These are phyloP conservation scores for Heteronetta atricapilla DNA, from an alignment of 2,113 vertebrate genomes.

Conservation along the genomic window DNA sequence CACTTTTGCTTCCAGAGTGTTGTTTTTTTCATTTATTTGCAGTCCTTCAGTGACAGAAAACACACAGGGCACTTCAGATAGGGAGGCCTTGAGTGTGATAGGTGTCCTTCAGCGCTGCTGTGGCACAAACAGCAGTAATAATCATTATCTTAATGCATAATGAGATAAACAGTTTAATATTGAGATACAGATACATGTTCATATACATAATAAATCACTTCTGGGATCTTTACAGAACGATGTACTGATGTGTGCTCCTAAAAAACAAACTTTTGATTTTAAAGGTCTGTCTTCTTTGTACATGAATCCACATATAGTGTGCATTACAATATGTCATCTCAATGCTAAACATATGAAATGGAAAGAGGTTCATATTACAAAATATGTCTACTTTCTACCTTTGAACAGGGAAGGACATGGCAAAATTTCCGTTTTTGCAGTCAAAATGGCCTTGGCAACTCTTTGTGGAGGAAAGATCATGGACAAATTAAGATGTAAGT, in stretches of 20 bases:
- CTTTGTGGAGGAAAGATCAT: constrained; percentile 98
- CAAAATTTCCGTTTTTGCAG: constrained; percentile 93
- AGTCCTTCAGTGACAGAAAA: background rate
- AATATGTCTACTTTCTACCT: constrained; percentile 42
- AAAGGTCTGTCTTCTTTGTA: background rate
- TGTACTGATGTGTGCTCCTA: background rate
- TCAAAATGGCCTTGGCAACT: constrained; percentile 93
- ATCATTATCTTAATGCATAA: background rate
- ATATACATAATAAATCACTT: background rate
- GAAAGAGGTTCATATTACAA: background rate
- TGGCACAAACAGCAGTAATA: background rate
- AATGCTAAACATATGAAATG: background rate
- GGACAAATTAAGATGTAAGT: constrained; percentile 99
- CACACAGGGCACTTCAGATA: background rate
- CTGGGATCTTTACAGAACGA: background rate
- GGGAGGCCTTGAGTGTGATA: background rate
- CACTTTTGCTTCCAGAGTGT: background rate
- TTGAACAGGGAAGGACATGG: constrained; percentile 91
- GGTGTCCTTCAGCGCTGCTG: background rate
- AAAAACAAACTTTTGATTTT: background rate
- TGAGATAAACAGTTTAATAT: background rate
- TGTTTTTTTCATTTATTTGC: background rate
- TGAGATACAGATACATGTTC: background rate
- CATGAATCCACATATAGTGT: background rate
- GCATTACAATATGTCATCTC: background rate